Evolutionary conservation across 2,113 vertebrate genomes (phyloP).

Genomic region (Polyodon spathula): DNA sequence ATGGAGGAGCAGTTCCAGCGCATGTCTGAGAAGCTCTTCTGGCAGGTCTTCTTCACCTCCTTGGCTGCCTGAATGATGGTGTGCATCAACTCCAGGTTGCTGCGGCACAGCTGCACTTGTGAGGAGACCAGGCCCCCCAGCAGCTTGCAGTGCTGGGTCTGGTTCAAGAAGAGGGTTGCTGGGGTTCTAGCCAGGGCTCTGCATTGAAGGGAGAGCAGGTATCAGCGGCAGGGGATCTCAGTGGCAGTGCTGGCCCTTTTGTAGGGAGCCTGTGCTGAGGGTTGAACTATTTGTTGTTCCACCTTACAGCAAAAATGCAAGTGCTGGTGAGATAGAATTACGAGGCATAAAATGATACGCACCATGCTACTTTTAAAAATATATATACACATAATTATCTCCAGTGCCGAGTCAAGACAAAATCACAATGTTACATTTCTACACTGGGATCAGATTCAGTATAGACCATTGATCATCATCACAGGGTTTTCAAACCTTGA

Average conservation of each 20-base stretch:
- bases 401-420: slow-evolving; percentile 13
- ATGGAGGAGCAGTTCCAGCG: slow-evolving; percentile 97
- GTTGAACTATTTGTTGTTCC: no score
- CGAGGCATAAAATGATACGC: no score
- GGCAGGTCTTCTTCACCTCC: slow-evolving; percentile 87
- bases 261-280: no score
- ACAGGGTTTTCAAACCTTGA: no score
- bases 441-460: no score
- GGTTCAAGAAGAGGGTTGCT: slow-evolving; percentile 70
- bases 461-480: no score
- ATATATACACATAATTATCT: slow-evolving; percentile 34
- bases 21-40: slow-evolving; percentile 89
- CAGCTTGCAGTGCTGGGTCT: slow-evolving; percentile 91
- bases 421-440: no score
- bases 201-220: not conserved
- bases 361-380: no score
- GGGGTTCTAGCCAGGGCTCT: slow-evolving; percentile 82
- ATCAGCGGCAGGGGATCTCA: no score
- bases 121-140: slow-evolving; percentile 85
- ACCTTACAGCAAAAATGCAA: no score
- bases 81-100: slow-evolving; percentile 94
- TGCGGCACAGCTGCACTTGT: slow-evolving; percentile 90
- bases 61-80: slow-evolving; percentile 82
- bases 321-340: no score
- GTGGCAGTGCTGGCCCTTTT: no score